Evolutionary conservation across 2,888 invertebrate species (phyloP), one percentile per base, ranked within the genome.

Genomic region (Lepetodrilus schrolli): DNA sequence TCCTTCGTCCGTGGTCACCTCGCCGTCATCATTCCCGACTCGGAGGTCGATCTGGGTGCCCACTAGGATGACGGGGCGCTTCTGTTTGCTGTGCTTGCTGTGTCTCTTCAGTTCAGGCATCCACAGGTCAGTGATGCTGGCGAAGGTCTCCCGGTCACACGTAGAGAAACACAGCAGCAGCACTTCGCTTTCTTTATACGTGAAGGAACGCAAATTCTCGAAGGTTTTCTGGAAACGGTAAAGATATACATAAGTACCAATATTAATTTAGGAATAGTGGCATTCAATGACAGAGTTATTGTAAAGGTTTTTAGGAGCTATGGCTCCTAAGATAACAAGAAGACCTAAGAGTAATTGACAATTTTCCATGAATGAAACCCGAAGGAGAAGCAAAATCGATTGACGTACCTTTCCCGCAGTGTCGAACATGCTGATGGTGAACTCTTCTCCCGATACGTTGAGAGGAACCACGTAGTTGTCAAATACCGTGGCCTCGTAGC

Each of bases 41-140:
- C 85, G 74, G 36, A 83, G 73, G 76, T 86, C 86, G 2, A 80
- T 81, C 75, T 85, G 84, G 1, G 84, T 85, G n/a, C 82, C 86
- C 20, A 86, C 84, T 1, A 86, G 80, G 30, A 86, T 76, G 4
- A 84, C 74, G 48, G 84, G 82, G 10, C 82, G 78, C 72, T 81
- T 83, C 3, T 83, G 75, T 26, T 74, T 72, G 69, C 77, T 77
- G 1, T 82, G 74, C 36, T 80, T 79, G 65, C 81, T 82, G 78
- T 84, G 80, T 5, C 80, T 75, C 51, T 79, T 82, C 68, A 85
- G 82, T 74, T 86, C 86, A 20, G 85, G 85, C 72, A 84, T 72
- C 86, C 86, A 86, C 38, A 79, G 79, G 72, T 81, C 80, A 68
- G 75, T 76, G 36, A 86, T 76, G 74, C 82, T 83, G 72, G 79